phyloP scores from a whole-genome alignment of 1,140 invertebrate species.

The Trypoxylus dichotomus region DNA sequence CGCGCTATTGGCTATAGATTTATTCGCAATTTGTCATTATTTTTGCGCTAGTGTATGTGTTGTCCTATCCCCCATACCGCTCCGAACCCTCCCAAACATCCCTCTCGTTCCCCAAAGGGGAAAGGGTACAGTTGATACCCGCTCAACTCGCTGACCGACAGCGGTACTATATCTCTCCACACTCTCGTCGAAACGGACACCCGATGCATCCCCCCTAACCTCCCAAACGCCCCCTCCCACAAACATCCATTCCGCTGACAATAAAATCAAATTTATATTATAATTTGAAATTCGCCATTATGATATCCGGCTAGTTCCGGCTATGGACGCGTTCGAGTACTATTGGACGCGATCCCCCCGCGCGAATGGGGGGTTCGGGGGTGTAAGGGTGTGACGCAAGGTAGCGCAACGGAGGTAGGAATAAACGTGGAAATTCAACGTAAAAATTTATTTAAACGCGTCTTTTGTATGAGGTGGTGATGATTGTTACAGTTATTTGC shows the following conservation, averaged over 20 bases:
- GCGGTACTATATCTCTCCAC: not conserved
- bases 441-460: no score
- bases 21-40: slow-evolving; percentile 21
- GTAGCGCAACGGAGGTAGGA: no score
- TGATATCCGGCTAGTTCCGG: not conserved
- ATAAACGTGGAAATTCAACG: no score
- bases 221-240: not conserved
- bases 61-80: not conserved
- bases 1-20: slow-evolving; percentile 15
- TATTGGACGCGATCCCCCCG: no score
- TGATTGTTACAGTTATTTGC: no score
- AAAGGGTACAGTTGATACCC: not conserved
- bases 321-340: not conserved
- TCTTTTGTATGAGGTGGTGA: no score
- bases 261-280: slow-evolving; percentile 9
- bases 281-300: not conserved
- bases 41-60: not conserved
- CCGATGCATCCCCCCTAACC: not conserved
- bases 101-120: not conserved
- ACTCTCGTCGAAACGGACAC: not conserved
- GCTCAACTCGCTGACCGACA: not conserved
- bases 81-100: not conserved
- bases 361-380: no score
- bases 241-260: not conserved
- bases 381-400: no score